Evolutionary conservation across 2,888 invertebrate genomes (phyloP).

Genomic region (Sesamia inferens): DNA sequence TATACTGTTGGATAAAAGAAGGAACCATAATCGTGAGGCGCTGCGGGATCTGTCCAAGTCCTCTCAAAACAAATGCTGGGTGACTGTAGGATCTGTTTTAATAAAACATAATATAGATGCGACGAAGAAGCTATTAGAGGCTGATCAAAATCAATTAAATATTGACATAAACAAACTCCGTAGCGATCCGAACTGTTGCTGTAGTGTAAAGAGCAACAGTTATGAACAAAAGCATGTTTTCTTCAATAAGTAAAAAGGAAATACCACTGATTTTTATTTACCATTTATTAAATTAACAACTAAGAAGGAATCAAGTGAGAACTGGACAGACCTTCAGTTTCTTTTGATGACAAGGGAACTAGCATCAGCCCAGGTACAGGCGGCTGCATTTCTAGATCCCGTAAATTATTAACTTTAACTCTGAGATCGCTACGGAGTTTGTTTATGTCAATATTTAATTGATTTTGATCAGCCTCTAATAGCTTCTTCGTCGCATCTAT

Average conservation of each 20-base stretch:
- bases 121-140: slow-evolving; percentile 90
- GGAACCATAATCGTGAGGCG: slow-evolving; percentile 95
- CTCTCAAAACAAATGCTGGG: slow-evolving; percentile 91
- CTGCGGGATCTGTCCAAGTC: slow-evolving; percentile 90
- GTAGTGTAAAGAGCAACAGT: no score
- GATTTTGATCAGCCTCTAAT: slow-evolving; percentile 92
- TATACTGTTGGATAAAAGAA: slow-evolving; percentile 91
- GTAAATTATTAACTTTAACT: slow-evolving; percentile 92
- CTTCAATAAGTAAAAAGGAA: slow-evolving; percentile 3
- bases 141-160: slow-evolving; percentile 93
- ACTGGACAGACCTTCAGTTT: slow-evolving; percentile 91
- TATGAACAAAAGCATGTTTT: background rate
- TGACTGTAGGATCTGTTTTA: slow-evolving; percentile 93
- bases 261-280: background rate
- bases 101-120: slow-evolving; percentile 91
- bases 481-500: slow-evolving; percentile 88
- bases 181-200: no score
- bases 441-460: slow-evolving; percentile 93
- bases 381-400: slow-evolving; percentile 94
- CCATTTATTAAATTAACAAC: slow-evolving; percentile 3
- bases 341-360: slow-evolving; percentile 92
- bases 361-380: slow-evolving; percentile 93
- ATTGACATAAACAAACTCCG: slow-evolving; percentile 92
- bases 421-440: slow-evolving; percentile 92
- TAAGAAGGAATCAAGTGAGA: slow-evolving; percentile 74